phyloP scores from a whole-genome alignment of 2,797 vertebrate species.

The Vespertilio murinus region DNA sequence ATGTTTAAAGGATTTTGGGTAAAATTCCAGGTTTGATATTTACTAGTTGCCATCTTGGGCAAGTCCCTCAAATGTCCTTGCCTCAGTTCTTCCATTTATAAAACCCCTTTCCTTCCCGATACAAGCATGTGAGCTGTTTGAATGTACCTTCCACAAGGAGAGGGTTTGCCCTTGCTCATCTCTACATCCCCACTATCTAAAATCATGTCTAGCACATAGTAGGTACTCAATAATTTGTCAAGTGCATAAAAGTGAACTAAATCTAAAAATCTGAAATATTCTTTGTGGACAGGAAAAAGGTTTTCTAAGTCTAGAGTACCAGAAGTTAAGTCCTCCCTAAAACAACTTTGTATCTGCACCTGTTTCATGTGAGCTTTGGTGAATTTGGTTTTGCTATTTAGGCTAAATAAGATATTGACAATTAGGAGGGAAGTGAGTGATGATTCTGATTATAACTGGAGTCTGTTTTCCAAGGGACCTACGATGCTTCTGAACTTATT shows the following conservation, averaged over 20 bases:
- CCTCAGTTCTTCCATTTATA: neutral
- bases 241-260: neutral
- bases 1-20: neutral
- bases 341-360: slow-evolving; percentile 1
- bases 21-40: neutral
- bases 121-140: neutral
- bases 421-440: slow-evolving; percentile 36
- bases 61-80: neutral
- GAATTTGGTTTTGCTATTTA: slow-evolving; percentile 39
- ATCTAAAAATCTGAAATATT: slow-evolving; percentile 29
- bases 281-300: neutral
- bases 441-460: slow-evolving; percentile 55
- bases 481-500: slow-evolving; percentile 17
- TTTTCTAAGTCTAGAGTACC: neutral
- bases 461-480: slow-evolving; percentile 27
- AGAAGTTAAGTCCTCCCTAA: neutral
- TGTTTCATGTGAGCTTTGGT: slow-evolving; percentile 50
- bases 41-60: neutral
- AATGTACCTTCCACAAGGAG: neutral
- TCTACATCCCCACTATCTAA: neutral
- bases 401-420: slow-evolving; percentile 45
- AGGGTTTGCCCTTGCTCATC: neutral
- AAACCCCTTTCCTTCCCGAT: neutral
- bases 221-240: neutral
- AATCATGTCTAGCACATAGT: neutral